Evolutionary conservation across 2,888 invertebrate genomes (phyloP), one percentile per base, ranked within the genome.

Genomic region (Penaeus monodon): DNA sequence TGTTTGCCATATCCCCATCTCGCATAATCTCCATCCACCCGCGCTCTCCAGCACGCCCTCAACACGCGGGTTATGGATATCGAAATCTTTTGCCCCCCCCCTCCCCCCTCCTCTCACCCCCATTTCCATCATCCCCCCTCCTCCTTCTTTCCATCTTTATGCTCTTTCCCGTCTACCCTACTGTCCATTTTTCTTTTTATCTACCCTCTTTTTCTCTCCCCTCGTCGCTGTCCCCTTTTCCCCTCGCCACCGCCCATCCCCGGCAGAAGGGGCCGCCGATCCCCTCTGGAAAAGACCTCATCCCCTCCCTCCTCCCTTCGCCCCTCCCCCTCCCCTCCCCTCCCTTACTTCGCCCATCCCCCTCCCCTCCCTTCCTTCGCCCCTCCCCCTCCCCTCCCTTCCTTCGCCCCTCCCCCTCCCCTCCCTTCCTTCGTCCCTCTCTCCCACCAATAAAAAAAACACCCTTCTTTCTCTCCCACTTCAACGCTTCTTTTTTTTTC

Each of bases 1-100:
- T 81, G 81, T 81, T 68, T 81, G 7, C 44, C 81, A 20, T 65
- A 81, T 81, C 81, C 44, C 65, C n/a, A 38, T 66, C 22, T 81
- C 77, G 65, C 12, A 38, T 64, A 66, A n/a, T n/a, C 33, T 14
- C 80, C 24, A 29, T n/a, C 6, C 73, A n/a, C 73, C 33, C 33
- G 38, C 33, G 22, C 17, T 22, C 33, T 73, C 49, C 57, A 49
- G 17, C n/a, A 20, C 22, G 17, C 63, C 70, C 33, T 68, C 38
- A 33, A n/a, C 66, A 33, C 81, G 22, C 64, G 57, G 57, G 57
- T 57, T 57, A 57, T 57, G 57, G 57, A 57, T 57, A 57, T 57
- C 57, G 57, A 57, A 57, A 57, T 57, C 57, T 57, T 49, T 49
- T 49, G 14, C 49, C 17, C 57, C 57, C 57, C 57, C 17, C 57